phyloP scores from a whole-genome alignment of 2,888 invertebrate genomes.

The Lasioglossum villosulum region DNA sequence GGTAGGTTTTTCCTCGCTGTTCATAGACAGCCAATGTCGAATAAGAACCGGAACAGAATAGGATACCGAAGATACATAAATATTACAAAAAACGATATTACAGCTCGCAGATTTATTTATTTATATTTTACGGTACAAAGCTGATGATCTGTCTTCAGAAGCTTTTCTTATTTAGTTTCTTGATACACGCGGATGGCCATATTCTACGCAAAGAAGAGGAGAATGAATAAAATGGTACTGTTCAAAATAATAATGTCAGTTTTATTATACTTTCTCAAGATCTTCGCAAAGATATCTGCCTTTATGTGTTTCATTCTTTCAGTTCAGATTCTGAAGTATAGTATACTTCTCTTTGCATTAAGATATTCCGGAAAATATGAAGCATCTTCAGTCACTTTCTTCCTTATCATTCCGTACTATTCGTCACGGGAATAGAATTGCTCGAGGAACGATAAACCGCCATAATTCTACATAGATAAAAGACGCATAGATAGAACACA shows the following conservation, averaged over 20 bases:
- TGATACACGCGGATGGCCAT: neutral
- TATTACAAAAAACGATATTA: neutral
- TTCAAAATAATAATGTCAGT: neutral
- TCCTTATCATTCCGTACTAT: neutral
- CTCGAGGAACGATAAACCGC: neutral
- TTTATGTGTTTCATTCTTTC: neutral
- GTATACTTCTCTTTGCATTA: neutral
- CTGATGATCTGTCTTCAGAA: neutral
- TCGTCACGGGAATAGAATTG: neutral
- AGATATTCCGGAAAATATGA: neutral
- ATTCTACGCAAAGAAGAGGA: neutral
- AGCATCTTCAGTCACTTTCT: conserved; percentile 1
- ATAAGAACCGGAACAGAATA: too few species aligned
- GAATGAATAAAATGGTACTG: neutral
- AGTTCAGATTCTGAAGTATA: neutral
- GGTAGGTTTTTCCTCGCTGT: neutral
- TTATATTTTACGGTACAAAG: neutral
- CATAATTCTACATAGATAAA: neutral
- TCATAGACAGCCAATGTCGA: neutral
- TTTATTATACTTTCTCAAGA: neutral
- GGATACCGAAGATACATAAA: too few species aligned
- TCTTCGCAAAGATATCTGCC: neutral
- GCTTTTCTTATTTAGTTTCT: neutral
- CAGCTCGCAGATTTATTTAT: neutral
- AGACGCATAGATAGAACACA: neutral